Evolutionary conservation across 2,888 invertebrate genomes (phyloP), one percentile per base, ranked within the genome.

Genomic region (Miltochrista miniata): DNA sequence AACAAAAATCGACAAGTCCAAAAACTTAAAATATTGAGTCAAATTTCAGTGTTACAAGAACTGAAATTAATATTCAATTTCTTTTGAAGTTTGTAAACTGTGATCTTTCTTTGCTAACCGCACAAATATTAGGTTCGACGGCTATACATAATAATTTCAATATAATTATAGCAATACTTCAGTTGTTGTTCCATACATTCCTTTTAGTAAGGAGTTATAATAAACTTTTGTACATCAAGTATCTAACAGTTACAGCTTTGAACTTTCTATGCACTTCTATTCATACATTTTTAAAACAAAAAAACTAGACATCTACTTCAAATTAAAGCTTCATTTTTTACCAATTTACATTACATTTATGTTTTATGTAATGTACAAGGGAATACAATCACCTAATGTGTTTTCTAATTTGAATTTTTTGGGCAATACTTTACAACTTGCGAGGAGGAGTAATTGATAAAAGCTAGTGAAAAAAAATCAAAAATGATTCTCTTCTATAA

Each of bases 291-390:
- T 75, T 65, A 72, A 82, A 89, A 90, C 87, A 87, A 83, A 90
- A 86, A 79, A 69, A 77, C 70, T 79, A 85, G 86, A 87, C 68
- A 52, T 80, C 90, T 90, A 91, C 90, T 76, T 67, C 90, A 91
- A 91, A 90, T 91, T 90, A 91, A 91, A 91, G 90, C 90, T 90
- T 90, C 76, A 64, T 76, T 81, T 65, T 82, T 91, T 91, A 90
- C 90, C 90, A 90, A 77, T 77, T 81, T 74, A 82, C 84, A 79
- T 76, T 72, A 81, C 80, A 77, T 69, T 76, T 72, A 81, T 79
- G 76, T 69, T 75, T 68, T 58, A 62, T 73, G 76, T 82, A 74
- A 79, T 72, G 72, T 79, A 64, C 62, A 72, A 65, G n/a, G 77
- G 77, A 77, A 69, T 75, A 82, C 70, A 76, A 78, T 72, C 71